Percentiles rank a stretch among this genome's conserved stretches.
These are phyloP conservation scores for Muscina levida DNA, from an alignment of 2,888 invertebrate species.

Conservation along the genomic window DNA sequence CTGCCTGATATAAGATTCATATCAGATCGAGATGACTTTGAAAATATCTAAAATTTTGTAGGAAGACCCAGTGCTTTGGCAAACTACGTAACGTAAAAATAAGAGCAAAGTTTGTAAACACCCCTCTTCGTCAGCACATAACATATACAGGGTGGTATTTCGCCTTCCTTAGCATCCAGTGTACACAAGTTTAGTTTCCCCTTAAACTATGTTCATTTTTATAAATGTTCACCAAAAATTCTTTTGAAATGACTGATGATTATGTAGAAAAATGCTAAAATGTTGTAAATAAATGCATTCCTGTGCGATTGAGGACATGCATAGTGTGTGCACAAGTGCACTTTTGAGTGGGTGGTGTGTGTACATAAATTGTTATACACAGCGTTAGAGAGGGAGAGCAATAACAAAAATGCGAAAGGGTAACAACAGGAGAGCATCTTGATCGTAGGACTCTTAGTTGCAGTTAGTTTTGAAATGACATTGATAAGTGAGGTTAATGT, in stretches of 20 bases:
- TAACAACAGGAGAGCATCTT: too few species aligned
- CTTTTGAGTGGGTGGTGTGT: not conserved
- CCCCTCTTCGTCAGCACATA: not conserved
- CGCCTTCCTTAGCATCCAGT: not conserved
- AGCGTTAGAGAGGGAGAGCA: not conserved
- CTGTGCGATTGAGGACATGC: constrained; percentile 5
- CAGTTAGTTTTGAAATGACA: constrained; percentile 25
- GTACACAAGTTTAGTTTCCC: not conserved
- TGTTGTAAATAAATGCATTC: constrained; percentile 27
- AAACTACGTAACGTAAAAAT: constrained; percentile 8
- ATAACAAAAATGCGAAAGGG: not conserved
- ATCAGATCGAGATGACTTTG: constrained; percentile 23
- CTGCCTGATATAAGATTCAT: not conserved
- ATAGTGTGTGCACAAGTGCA: not conserved
- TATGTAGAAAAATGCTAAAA: constrained; percentile 30
- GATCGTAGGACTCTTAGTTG: too few species aligned
- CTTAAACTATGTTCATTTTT: not conserved
- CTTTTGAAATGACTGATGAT: constrained; percentile 34
- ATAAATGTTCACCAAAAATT: constrained; percentile 29
- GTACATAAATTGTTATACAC: not conserved
- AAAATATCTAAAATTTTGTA: constrained; percentile 29
- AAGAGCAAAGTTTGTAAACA: not conserved
- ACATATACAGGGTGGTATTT: not conserved
- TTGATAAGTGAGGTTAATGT: constrained; percentile 44
- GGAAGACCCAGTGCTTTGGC: not conserved